Evolutionary conservation across 2,888 invertebrate species (phyloP), one percentile per base, ranked within the genome.

Genomic region (Pachymerium ferrugineum): DNA sequence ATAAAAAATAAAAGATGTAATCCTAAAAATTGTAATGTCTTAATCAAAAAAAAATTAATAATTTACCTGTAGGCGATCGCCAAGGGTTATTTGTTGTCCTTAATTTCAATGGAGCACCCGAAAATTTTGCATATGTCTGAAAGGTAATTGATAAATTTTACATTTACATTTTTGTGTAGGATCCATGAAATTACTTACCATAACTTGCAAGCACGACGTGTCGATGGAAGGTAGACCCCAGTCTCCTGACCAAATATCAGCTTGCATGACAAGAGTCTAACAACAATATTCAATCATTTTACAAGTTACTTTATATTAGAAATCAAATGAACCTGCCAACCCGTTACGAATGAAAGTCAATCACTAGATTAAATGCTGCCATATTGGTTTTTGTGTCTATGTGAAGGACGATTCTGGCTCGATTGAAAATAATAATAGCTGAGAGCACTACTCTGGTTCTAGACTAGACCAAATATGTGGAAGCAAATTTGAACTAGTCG

Each of bases 151-250:
- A 25, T 14, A 74, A 35, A 73, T 25, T 74, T 73, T 19, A 10
- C 16, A 4, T 14, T 72, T 12, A 19, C 4, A 73, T 28, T 62
- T 2, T 19, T 35, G 19, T 22, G 10, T 25, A 16, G 16, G 6
- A 19, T 16, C 29, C 12, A 73, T 25, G 3, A 69, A 29, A 69
- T 29, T 30, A 16, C 86, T 87, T 82, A 94, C 91, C 87, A 94
- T 85, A 80, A 90, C 88, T 83, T 92, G 89, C 68, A 94, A 85
- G 81, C 92, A 93, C 81, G 90, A 89, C 75, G 89, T 86, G 85
- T 94, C 93, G 75, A 94, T 87, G 0, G 94, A 92, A 0, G 93
- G 91, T 72, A 95, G 84, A 25, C 92, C 92, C 89, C 90, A 94
- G 82, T 93, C 93, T 22, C 93, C 92, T 80, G 89, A 88, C 89